Evolutionary conservation across 2,113 vertebrate species (phyloP), one percentile per base, ranked within the genome.

Genomic region (Cyanoramphus novaezelandiae): DNA sequence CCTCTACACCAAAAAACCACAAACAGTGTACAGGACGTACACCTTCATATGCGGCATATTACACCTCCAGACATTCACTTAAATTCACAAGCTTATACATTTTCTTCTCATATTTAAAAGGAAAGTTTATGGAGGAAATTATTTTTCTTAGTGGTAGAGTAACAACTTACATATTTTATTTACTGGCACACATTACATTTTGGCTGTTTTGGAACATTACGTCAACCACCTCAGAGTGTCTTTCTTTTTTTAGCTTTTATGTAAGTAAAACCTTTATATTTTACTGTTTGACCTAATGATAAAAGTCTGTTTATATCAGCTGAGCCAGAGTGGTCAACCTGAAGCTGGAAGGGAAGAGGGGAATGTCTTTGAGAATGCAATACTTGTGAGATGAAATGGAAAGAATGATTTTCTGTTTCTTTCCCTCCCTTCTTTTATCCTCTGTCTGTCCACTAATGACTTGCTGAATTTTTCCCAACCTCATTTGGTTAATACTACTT

Each of bases 321-420:
- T 85, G 92, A 94, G 76, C 75, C 96, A 90, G 82, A 91, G 78
- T 47, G 64, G 33, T 69, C 82, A 81, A 65, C 44, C 35, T 85
- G 50, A 64, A 86, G 76, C 69, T 86, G 33, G 53, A 83, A 84
- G 63, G 82, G 77, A 63, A 90, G 93, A 82, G 60, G 57, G 82
- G 86, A 92, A 92, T 50, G 89, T 81, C 88, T 97, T 95, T 95
- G 88, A 94, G 95, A 96, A 64, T 5, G 8, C 60, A 57, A 60
- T 75, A 79, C 43, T 93, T 89, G 65, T 10, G 35, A 97, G 90
- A 65, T 74, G 89, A 93, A 95, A 89, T 17, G 25, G 90, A 88
- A 97, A 96, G 93, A 96, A 94, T 85, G 41, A 88, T 80, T 88
- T 97, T 96, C 82, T 91, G 72, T 93, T 96, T 94, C 93, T 91